phyloP scores from a whole-genome alignment of 2,113 vertebrate genomes.

The Kryptolebias marmoratus region DNA sequence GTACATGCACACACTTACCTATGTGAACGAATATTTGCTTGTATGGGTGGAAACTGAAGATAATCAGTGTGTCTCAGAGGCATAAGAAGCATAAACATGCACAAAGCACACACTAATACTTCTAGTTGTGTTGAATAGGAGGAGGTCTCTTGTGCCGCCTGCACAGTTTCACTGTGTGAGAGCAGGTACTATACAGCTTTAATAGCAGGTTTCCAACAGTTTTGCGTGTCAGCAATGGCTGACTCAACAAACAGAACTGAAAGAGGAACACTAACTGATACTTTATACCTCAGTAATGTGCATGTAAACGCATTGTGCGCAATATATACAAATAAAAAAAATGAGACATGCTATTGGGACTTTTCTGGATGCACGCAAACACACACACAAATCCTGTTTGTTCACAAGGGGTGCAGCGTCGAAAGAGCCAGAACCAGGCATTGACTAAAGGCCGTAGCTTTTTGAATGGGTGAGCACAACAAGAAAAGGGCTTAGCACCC shows the following conservation, averaged over 20 bases:
- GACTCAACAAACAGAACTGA: slow-evolving; percentile 61
- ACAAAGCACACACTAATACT: slow-evolving; percentile 15
- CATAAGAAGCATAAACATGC: slow-evolving; percentile 42
- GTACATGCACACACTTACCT: slow-evolving; percentile 25
- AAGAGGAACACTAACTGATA: slow-evolving; percentile 47
- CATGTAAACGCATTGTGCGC: slow-evolving; percentile 50
- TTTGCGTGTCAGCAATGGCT: slow-evolving; percentile 64
- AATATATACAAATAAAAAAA: slow-evolving; percentile 46
- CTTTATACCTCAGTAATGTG: slow-evolving; percentile 62
- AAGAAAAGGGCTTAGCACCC: slow-evolving; percentile 74
- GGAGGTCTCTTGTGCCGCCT: slow-evolving; percentile 50
- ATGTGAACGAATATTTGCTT: slow-evolving; percentile 44
- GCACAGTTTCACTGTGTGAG: slow-evolving; percentile 34
- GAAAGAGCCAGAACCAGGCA: slow-evolving; percentile 71
- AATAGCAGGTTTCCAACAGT: slow-evolving; percentile 67
- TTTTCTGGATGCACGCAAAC: slow-evolving; percentile 18
- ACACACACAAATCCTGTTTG: slow-evolving; percentile 65
- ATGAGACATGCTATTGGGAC: slow-evolving; percentile 50
- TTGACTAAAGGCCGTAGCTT: slow-evolving; percentile 72
- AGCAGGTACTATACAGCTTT: slow-evolving; percentile 54
- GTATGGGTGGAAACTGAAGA: slow-evolving; percentile 46
- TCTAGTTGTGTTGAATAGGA: slow-evolving; percentile 40
- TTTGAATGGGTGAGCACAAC: slow-evolving; percentile 75
- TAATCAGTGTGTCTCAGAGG: slow-evolving; percentile 44
- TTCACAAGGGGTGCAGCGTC: slow-evolving; percentile 62